A percentile compares a stretch with the other conserved stretches of the same genome.
Conservation (phyloP, 2,888 invertebrate species). For the Brenthis ino region DNA sequence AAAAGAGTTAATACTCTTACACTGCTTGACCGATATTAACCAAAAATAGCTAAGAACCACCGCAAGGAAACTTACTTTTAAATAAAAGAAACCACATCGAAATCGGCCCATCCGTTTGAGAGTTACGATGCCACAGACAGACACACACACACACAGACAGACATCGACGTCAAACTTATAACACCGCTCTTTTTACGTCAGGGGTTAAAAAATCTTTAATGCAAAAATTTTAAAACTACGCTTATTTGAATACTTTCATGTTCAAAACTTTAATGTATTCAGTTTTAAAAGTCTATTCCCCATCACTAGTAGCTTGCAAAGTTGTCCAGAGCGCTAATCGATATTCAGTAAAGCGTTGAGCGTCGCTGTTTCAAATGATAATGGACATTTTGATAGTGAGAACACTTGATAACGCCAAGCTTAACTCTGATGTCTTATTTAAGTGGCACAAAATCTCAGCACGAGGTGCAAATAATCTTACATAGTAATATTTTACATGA, state of each 20-base stretch:
- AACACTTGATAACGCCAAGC: constrained; percentile 6
- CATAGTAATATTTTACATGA: background rate
- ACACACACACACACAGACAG: too few relatives aligned
- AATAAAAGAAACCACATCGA: too few relatives aligned
- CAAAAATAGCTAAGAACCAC: too few relatives aligned
- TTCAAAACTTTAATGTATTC: background rate
- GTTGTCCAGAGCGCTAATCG: constrained; percentile 18
- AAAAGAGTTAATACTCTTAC: too few relatives aligned
- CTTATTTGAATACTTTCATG: background rate
- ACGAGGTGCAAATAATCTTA: background rate
- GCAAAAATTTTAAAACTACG: background rate
- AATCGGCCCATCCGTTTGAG: too few relatives aligned
- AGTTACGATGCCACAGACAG: too few relatives aligned
- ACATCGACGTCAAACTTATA: too few relatives aligned
- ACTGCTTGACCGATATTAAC: too few relatives aligned
- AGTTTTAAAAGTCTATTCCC: constrained; percentile 19
- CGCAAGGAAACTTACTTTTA: too few relatives aligned
- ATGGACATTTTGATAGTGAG: constrained; percentile 34
- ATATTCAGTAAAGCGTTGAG: constrained; percentile 16
- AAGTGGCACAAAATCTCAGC: constrained; percentile 9
- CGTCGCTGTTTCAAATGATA: constrained; percentile 33
- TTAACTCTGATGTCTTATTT: constrained; percentile 11
- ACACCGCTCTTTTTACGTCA: too few relatives aligned
- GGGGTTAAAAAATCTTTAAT: too few relatives aligned
- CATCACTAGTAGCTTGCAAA: constrained; percentile 18